Evolutionary conservation across 2,797 vertebrate genomes (phyloP), one percentile per base, ranked within the genome.

Genomic region (Lithobates sylvaticus): DNA sequence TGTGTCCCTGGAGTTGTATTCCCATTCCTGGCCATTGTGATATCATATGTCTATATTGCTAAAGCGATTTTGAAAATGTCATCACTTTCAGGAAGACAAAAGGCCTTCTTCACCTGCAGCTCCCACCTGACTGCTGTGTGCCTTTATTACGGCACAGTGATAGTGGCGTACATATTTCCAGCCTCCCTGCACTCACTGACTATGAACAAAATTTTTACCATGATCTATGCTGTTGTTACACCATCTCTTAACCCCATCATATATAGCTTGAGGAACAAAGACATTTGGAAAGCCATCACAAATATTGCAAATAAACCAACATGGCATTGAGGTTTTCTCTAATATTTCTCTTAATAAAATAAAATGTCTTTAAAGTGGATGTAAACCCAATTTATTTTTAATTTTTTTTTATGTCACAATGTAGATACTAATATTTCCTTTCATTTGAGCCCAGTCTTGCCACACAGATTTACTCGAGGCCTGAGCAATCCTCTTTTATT

Each of bases 81-180:
- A 65, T 65, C 61, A 2, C n/a, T 23, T 65, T 65, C n/a, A 65
- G 61, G 75, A 23, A 58, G 75, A 76, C 9, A 18, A n/a, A 76
- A 76, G 34, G 47, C 75, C 75, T 76, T 76, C 26, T 21, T 34
- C 27, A 76, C 75, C n/a, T 76, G 75, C 75, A 61, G 75, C 47
- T 76, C 50, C 75, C 75, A 76, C 75, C 75, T 76, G n/a, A 54
- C 29, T 18, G 75, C 32, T 58, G 75, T 76, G 2, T 76, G 61
- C 10, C 21, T 65, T 23, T 65, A 23, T 65, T 65, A 65, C 9
- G 61, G 61, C 0, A 65, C 61, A 23, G n/a, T 65, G n/a, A 26
- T 26, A 0, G 23, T 65, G 9, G n/a, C n/a, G 1, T 65, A 65
- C n/a, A 65, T 26, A 23, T 23, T 65, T 65, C 61, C 23, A 21